Conservation (phyloP, 2,113 vertebrate species). For the Podarcis raffonei region DNA sequence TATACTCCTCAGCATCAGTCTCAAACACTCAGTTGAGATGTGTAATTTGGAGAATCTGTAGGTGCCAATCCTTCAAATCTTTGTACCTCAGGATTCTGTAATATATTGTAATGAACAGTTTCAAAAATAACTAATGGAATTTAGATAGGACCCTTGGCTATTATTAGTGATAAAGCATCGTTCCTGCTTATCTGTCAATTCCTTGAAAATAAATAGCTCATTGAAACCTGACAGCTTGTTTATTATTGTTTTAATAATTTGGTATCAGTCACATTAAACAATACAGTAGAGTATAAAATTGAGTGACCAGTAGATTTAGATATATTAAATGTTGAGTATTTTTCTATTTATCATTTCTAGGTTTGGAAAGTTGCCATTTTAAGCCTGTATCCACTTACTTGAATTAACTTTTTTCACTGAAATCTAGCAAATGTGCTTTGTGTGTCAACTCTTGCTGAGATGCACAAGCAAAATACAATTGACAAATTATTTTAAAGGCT, state of each 20-base stretch:
- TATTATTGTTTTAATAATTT: constrained; percentile 52
- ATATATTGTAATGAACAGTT: constrained; percentile 14
- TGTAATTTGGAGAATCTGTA: neutral
- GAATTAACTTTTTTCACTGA: neutral
- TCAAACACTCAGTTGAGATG: neutral
- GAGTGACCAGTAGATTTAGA: constrained; percentile 11
- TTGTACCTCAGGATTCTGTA: neutral
- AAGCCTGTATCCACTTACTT: neutral
- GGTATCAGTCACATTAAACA: constrained; percentile 43
- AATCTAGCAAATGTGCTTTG: neutral
- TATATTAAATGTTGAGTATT: constrained; percentile 47
- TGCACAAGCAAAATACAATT: neutral
- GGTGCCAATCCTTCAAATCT: neutral
- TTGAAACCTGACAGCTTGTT: constrained; percentile 60
- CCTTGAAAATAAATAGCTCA: constrained; percentile 52
- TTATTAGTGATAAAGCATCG: constrained; percentile 54
- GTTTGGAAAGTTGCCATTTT: constrained; percentile 4
- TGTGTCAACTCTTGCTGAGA: neutral
- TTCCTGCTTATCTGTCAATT: constrained; percentile 43
- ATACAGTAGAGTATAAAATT: constrained; percentile 51
- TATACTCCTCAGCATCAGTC: constrained; percentile 1
- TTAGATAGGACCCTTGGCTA: constrained; percentile 34
- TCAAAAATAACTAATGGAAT: constrained; percentile 44
- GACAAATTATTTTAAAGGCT: neutral
- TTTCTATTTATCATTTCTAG: constrained; percentile 8